These are phyloP conservation scores for Agraylea sexmaculata DNA, from an alignment of 1,140 invertebrate genomes.

Conservation along the genomic window DNA sequence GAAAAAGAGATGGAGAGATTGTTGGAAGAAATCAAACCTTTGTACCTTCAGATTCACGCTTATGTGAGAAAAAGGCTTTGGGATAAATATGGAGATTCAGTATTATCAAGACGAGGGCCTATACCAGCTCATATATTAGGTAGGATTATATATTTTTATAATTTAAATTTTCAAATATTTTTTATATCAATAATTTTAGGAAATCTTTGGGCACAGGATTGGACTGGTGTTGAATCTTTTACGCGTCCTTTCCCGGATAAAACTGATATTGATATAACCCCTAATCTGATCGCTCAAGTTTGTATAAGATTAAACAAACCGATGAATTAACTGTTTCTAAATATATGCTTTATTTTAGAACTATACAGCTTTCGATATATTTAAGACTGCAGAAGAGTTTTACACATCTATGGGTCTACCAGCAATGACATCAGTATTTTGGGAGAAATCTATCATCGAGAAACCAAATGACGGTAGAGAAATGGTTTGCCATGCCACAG, in stretches of 20 bases:
- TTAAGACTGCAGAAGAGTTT: constrained; percentile 73
- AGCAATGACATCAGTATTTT: constrained; percentile 69
- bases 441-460: constrained; percentile 69
- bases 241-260: constrained; percentile 66
- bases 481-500: constrained; percentile 79
- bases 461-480: constrained; percentile 63
- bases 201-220: constrained; percentile 89
- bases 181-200: too few species aligned
- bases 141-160: too few species aligned
- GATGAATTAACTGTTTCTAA: too few species aligned
- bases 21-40: constrained; percentile 57
- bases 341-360: constrained; percentile 44
- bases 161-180: too few species aligned
- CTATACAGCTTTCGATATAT: constrained; percentile 64
- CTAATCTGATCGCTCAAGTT: too few species aligned
- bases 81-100: constrained; percentile 56
- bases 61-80: constrained; percentile 68
- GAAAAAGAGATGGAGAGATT: constrained; percentile 40
- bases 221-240: constrained; percentile 63
- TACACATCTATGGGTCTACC: constrained; percentile 75
- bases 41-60: constrained; percentile 78
- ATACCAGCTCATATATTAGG: constrained; percentile 86
- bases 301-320: too few species aligned
- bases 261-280: constrained; percentile 60
- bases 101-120: constrained; percentile 59